Conservation (phyloP, 1,140 invertebrate species). For the Drosophila repleta region DNA sequence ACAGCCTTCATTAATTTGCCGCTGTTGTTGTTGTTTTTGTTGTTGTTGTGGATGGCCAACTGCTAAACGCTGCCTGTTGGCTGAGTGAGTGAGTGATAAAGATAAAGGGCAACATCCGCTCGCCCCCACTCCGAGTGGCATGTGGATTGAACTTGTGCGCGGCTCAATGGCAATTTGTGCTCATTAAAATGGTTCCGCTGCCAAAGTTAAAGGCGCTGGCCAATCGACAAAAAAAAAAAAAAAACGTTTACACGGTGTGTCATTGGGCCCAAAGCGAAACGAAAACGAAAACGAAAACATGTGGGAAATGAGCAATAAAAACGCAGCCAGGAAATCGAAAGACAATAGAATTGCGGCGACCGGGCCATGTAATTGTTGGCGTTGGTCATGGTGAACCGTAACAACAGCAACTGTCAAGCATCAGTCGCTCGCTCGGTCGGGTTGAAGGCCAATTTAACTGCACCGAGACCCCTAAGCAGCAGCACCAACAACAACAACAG, state of each 20-base stretch:
- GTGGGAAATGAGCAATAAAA: conserved; percentile 79
- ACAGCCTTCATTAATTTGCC: conserved; percentile 47
- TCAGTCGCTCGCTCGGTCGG: not conserved
- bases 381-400: conserved; percentile 82
- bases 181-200: conserved; percentile 78
- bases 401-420: conserved; percentile 77
- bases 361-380: conserved; percentile 70
- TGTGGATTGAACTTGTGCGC: conserved; percentile 47
- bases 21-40: too few species aligned
- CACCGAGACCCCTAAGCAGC: conserved; percentile 1
- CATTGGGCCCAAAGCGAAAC: conserved; percentile 16
- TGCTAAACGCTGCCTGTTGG: conserved; percentile 4
- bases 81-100: not conserved
- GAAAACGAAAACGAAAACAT: conserved; percentile 39
- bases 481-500: not conserved
- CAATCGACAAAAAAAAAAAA: too few species aligned
- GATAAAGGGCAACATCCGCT: conserved; percentile 48
- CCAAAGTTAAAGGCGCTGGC: conserved; percentile 14
- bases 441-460: not conserved
- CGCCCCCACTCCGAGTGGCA: conserved; percentile 10
- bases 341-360: conserved; percentile 78
- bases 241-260: conserved; percentile 45
- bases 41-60: conserved; percentile 35
- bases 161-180: conserved; percentile 63
- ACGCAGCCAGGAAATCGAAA: conserved; percentile 73